phyloP scores from a whole-genome alignment of 2,888 invertebrate genomes.

The Dicyrtomina minuta region DNA sequence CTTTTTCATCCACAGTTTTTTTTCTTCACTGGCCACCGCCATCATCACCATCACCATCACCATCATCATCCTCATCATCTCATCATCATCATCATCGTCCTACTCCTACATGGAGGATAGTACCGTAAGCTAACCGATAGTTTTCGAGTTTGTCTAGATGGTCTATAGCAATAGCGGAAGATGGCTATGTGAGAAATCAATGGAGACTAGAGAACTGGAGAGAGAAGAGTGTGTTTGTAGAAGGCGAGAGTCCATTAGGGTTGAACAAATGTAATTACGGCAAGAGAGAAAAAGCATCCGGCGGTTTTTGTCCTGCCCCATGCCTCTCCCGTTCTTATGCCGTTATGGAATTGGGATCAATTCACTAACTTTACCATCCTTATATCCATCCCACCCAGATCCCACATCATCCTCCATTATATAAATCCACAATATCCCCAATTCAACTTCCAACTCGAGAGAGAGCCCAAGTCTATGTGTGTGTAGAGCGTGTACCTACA shows the following conservation, averaged over 20 bases:
- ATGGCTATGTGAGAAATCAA: conserved; percentile 35
- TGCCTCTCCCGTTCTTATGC: no score
- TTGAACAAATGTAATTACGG: conserved; percentile 52
- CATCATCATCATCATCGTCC: neutral
- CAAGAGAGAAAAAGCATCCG: conserved; percentile 48
- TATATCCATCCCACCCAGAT: neutral
- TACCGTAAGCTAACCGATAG: conserved; percentile 8
- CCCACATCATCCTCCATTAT: neutral
- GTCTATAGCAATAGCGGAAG: no score
- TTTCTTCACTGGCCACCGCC: neutral
- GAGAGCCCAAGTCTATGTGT: no score
- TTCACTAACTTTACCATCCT: conserved; percentile 16
- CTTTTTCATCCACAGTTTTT: no score
- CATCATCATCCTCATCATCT: neutral
- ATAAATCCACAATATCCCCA: neutral
- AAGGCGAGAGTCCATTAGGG: conserved; percentile 52
- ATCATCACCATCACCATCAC: neutral
- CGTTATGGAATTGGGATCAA: conserved; percentile 29
- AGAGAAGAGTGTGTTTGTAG: conserved; percentile 44
- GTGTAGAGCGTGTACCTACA: no score
- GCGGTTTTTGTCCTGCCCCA: conserved; percentile 37
- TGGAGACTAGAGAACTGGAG: conserved; percentile 26
- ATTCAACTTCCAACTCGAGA: neutral
- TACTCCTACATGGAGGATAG: neutral
- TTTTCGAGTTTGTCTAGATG: conserved; percentile 20